Conservation (phyloP, 2,888 invertebrate genomes). For the Phortica okadai region DNA sequence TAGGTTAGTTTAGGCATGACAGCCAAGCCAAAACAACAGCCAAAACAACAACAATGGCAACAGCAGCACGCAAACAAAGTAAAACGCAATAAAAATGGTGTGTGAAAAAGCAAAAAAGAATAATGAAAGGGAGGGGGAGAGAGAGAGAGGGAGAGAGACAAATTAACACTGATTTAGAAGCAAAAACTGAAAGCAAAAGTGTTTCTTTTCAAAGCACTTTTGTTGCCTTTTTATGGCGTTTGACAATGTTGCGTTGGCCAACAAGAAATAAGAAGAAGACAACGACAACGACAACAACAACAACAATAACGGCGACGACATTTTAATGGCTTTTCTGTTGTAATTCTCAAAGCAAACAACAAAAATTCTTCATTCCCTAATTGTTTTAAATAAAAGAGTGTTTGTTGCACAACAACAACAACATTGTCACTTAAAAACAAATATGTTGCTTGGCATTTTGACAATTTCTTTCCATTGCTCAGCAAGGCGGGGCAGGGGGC, state of each 20-base stretch:
- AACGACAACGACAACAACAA: no score
- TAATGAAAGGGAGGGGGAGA: constrained; percentile 36
- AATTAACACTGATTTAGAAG: neutral
- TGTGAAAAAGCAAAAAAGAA: constrained; percentile 39
- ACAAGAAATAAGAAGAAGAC: neutral
- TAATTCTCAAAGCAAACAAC: neutral
- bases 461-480: constrained; percentile 48
- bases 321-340: neutral
- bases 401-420: neutral
- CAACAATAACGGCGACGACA: neutral
- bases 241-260: neutral
- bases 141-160: neutral
- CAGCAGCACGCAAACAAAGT: neutral
- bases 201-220: neutral
- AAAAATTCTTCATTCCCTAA: neutral
- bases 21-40: constrained; percentile 18
- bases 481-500: no score
- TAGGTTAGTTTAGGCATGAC: constrained; percentile 68
- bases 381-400: neutral
- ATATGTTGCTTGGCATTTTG: constrained; percentile 62
- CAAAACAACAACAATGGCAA: constrained; percentile 45
- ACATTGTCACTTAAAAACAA: constrained; percentile 42
- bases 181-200: neutral
- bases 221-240: neutral
- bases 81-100: neutral